A percentile compares a stretch with the other conserved stretches of the same genome.
phyloP scores from a whole-genome alignment of 2,797 vertebrate species.

The Alcedo atthis region DNA sequence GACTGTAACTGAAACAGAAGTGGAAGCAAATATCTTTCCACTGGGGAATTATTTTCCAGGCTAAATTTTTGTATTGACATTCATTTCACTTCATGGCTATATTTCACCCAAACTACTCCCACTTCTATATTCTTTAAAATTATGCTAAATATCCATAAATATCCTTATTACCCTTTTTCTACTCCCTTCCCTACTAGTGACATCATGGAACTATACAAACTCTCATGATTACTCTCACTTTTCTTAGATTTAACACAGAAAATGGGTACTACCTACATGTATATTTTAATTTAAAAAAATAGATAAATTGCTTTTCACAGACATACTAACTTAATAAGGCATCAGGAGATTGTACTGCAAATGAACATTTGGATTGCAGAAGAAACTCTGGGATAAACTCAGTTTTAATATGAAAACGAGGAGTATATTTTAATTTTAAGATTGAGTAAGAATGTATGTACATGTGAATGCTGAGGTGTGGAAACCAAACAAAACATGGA shows the following conservation, averaged over 20 bases:
- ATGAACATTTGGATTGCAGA: not conserved
- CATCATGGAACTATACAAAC: not conserved
- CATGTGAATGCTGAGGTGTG: not conserved
- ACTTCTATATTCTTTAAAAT: not conserved
- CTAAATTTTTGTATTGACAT: not conserved
- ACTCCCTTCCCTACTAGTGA: not conserved
- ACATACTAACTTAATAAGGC: not conserved
- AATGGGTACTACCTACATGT: not conserved
- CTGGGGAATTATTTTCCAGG: not conserved
- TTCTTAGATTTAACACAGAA: not conserved
- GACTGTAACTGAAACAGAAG: not conserved
- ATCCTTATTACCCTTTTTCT: not conserved
- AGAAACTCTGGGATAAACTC: not conserved
- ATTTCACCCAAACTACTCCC: not conserved
- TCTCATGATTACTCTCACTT: not conserved
- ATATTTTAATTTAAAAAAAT: not conserved
- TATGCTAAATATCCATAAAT: not conserved
- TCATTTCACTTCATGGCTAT: not conserved
- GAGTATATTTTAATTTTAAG: not conserved
- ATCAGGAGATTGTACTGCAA: not conserved
- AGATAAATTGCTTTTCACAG: not conserved
- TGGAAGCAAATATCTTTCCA: not conserved
- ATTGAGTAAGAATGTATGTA: fast-evolving
- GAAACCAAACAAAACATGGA: not conserved
- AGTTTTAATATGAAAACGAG: not conserved